Evolutionary conservation across 2,797 vertebrate genomes (phyloP), one percentile per base, ranked within the genome.

Genomic region (Ambastaia sidthimunki): DNA sequence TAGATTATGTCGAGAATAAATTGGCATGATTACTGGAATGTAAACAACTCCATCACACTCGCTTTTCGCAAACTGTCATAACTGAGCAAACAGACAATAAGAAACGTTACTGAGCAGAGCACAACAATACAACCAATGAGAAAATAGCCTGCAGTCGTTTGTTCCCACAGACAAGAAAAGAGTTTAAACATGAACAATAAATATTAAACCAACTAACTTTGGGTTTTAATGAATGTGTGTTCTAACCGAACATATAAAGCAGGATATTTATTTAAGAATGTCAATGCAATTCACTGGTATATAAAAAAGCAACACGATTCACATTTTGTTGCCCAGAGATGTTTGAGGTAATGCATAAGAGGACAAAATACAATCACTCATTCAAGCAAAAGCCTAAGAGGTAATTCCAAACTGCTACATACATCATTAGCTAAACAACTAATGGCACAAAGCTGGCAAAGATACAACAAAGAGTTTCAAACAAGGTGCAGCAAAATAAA

Each of bases 301-400:
- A 73, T 28, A 78, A 73, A 70, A 23, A 74, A 71, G 67, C 63
- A 60, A 83, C 59, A 34, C 82, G 78, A 81, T 82, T 71, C 77
- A 80, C 89, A 89, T 90, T 86, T 90, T 89, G 90, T 92, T 89
- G 88, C 87, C 85, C 85, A 86, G 89, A 90, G 91, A 91, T 90
- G 90, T 88, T 88, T 92, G 92, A 94, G 93, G 91, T 93, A 92
- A 92, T 88, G 88, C 89, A 90, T 89, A 88, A 79, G 76, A 85
- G 88, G 70, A 88, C 89, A 87, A 91, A 91, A 74, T 91, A 93
- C 92, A 93, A 92, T 92, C 92, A 89, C 91, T 92, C 92, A 89
- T 91, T 91, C 87, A 75, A 89, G 83, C 83, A 87, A 90, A 80
- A 85, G 88, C 86, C 88, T 28, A 80, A 88, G 79, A 87, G 80